phyloP scores from a whole-genome alignment of 1,140 invertebrate species.

The Cherax destructor region DNA sequence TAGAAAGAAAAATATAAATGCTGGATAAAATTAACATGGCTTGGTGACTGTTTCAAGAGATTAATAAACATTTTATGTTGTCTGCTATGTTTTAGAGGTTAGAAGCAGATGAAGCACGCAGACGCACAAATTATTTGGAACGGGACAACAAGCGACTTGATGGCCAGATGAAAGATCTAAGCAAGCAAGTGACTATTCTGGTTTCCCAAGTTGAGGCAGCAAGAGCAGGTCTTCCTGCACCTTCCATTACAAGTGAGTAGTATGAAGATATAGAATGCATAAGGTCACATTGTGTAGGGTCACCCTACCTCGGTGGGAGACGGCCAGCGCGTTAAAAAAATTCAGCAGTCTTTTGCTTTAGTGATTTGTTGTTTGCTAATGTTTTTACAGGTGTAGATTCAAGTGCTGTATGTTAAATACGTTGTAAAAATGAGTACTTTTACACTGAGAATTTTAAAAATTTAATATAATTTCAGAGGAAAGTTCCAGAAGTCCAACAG shows the following conservation, averaged over 20 bases:
- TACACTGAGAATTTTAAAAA: too few species aligned
- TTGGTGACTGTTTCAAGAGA: too few species aligned
- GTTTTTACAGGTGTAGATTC: not conserved
- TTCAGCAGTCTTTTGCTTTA: too few species aligned
- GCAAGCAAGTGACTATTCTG: constrained; percentile 55
- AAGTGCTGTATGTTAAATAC: not conserved
- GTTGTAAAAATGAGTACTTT: not conserved
- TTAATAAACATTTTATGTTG: too few species aligned
- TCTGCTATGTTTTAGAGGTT: constrained; percentile 77
- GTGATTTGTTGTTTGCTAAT: not conserved
- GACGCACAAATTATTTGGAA: constrained; percentile 81
- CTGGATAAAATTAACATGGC: too few species aligned
- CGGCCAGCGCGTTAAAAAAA: too few species aligned
- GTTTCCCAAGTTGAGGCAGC: constrained; percentile 62
- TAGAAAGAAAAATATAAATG: too few species aligned
- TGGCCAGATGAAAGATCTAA: constrained; percentile 82
- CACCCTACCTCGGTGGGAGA: too few species aligned
- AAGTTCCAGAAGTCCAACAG: constrained; percentile 30
- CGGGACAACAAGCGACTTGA: constrained; percentile 88
- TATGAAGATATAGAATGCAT: too few species aligned
- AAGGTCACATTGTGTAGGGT: too few species aligned
- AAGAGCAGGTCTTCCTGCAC: constrained; percentile 52
- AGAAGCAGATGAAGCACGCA: constrained; percentile 83
- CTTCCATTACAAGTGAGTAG: constrained; percentile 46
- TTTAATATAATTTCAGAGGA: constrained; percentile 46